These are phyloP conservation scores for Hedya salicella DNA, from an alignment of 2,888 invertebrate species.

Conservation along the genomic window DNA sequence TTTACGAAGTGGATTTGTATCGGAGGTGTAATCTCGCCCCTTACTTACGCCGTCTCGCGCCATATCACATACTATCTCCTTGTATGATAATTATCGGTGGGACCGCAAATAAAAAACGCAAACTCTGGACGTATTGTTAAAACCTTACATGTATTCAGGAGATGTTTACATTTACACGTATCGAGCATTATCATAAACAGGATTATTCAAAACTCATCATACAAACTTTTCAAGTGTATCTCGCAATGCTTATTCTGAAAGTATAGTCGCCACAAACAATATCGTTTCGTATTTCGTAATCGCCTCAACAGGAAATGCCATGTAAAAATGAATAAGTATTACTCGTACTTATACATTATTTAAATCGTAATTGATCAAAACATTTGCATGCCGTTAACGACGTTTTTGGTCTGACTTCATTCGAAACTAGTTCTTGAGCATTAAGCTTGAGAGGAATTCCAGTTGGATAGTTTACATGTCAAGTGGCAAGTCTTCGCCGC, in stretches of 20 bases:
- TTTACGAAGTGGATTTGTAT: conserved; percentile 71
- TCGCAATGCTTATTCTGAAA: neutral
- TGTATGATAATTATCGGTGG: conserved; percentile 43
- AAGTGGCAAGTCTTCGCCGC: conserved; percentile 13
- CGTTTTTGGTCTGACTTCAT: neutral
- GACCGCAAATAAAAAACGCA: conserved; percentile 36
- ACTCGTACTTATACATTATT: neutral
- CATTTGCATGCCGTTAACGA: neutral
- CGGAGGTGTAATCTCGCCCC: conserved; percentile 62
- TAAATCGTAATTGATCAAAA: neutral
- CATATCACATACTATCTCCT: conserved; percentile 43
- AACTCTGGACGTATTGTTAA: conserved; percentile 18
- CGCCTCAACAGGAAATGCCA: neutral
- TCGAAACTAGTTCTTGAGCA: neutral
- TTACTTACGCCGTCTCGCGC: conserved; percentile 38
- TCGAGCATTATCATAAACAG: neutral
- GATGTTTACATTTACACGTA: neutral
- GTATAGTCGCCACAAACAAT: neutral
- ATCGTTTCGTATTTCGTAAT: neutral
- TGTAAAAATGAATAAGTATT: neutral
- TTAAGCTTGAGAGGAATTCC: conserved; percentile 16
- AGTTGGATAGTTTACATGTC: conserved; percentile 20
- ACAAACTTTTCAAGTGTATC: neutral
- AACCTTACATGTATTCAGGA: neutral
- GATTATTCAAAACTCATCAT: neutral